phyloP scores from a whole-genome alignment of 2,113 vertebrate species.

The Pollimyrus isidori region DNA sequence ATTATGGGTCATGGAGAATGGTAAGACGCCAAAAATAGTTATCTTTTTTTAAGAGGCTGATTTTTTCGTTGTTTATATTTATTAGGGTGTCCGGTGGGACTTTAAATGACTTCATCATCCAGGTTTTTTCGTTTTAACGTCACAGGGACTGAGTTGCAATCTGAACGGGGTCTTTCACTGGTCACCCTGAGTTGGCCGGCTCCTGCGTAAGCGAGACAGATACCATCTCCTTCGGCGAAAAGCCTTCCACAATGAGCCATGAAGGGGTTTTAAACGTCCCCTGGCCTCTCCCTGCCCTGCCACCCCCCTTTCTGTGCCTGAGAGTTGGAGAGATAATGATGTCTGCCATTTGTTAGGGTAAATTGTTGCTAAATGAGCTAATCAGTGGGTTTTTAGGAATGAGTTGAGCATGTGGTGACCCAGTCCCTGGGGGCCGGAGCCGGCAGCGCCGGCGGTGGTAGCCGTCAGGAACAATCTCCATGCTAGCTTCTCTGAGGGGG shows the following conservation, averaged over 20 bases:
- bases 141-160: constrained; percentile 37
- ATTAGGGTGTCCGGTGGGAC: constrained; percentile 42
- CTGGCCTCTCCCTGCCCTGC: background rate
- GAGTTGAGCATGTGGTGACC: constrained; percentile 33
- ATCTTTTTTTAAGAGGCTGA: constrained; percentile 13
- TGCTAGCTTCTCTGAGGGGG: background rate
- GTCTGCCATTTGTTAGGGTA: constrained; percentile 51
- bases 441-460: background rate
- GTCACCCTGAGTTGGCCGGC: constrained; percentile 41
- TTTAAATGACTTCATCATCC: constrained; percentile 46
- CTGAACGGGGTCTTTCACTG: constrained; percentile 48
- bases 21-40: constrained; percentile 32
- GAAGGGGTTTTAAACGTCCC: constrained; percentile 31
- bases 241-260: constrained; percentile 42
- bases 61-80: constrained; percentile 39
- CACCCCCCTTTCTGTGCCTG: constrained; percentile 24
- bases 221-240: constrained; percentile 45
- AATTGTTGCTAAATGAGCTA: constrained; percentile 52
- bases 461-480: background rate
- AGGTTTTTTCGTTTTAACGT: constrained; percentile 27
- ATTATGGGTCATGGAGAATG: constrained; percentile 40
- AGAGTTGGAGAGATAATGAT: constrained; percentile 42
- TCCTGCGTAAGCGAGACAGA: constrained; percentile 35
- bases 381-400: constrained; percentile 42
- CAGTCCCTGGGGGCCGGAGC: constrained; percentile 27